Base-by-base conservation (phyloP, 1,140 invertebrate genomes). In the Drosophila novamexicana region DNA sequence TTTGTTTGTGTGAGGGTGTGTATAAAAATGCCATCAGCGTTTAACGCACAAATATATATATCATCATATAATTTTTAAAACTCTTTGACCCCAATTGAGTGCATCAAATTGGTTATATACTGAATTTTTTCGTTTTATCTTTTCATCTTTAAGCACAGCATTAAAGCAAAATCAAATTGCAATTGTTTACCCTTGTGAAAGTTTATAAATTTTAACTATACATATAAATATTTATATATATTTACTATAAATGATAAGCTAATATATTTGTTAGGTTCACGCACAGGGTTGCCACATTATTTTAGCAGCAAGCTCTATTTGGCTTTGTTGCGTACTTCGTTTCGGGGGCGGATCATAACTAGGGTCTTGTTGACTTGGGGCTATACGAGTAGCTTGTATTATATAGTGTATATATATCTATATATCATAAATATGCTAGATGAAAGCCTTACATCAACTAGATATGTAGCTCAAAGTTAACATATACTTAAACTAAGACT, bases 281-380 rank as follows among this genome's bases (percentile, higher is more conserved):
- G 70, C 18, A 9, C 6, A 29, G 58, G 68, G 50, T 50, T 79
- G 32, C 54, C 65, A 69, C 71, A 78, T 65, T 40, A 75, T 64
- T 45, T 47, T 18, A 68, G 42, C 16, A 73, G 50, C 56, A 69
- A 61, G 77, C 66, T 69, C 75, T 50, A 1, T 18, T 44, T 68
- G 52, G 68, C 73, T 50, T 66, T 56, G 22, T 76, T 65, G 54
- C 47, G n/a, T 58, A 74, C n/a, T 62, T 49, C 40, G 64, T 69
- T 56, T 57, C 59, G 75, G 81, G 79, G 83, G 83, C 83, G 83
- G 83, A 88, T 88, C 69, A 66, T 88, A 88, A 68, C 79, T 82
- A 79, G 72, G 79, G 83, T 76, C 72, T 65, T 37, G 32, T 68
- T 78, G 39, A 62, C 79, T 82, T 88, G 50, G 61, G 59, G 12